phyloP scores from a whole-genome alignment of 2,797 vertebrate genomes.

The Tapirus indicus region DNA sequence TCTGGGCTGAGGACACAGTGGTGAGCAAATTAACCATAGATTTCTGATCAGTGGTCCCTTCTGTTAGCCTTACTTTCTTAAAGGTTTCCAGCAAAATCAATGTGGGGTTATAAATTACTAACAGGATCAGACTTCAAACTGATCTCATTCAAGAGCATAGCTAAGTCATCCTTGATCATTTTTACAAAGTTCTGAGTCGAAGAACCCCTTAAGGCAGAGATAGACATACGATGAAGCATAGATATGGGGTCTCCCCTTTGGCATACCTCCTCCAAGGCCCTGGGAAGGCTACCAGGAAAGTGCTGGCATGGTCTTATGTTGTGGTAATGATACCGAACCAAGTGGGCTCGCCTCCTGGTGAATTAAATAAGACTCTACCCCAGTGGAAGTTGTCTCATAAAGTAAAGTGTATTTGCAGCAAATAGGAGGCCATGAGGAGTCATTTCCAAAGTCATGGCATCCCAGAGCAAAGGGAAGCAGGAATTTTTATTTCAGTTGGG shows the following conservation, averaged over 20 bases:
- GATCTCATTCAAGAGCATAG: too few relatives aligned
- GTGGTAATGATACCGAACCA: too few relatives aligned
- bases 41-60: background rate
- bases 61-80: background rate
- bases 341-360: too few relatives aligned
- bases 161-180: background rate
- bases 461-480: too few relatives aligned
- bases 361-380: too few relatives aligned
- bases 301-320: background rate
- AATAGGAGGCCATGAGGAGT: too few relatives aligned
- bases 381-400: too few relatives aligned
- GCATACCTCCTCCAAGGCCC: background rate
- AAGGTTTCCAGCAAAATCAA: background rate
- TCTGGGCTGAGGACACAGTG: background rate
- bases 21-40: background rate
- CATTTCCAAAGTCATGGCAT: too few relatives aligned
- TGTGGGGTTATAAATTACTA: background rate
- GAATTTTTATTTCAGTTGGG: too few relatives aligned
- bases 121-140: background rate
- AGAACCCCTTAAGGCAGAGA: background rate
- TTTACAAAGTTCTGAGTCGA: background rate
- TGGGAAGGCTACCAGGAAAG: background rate
- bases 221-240: background rate
- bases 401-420: too few relatives aligned
- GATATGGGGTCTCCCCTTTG: background rate